phyloP scores from a whole-genome alignment of 2,888 invertebrate genomes.

The Sesia apiformis region DNA sequence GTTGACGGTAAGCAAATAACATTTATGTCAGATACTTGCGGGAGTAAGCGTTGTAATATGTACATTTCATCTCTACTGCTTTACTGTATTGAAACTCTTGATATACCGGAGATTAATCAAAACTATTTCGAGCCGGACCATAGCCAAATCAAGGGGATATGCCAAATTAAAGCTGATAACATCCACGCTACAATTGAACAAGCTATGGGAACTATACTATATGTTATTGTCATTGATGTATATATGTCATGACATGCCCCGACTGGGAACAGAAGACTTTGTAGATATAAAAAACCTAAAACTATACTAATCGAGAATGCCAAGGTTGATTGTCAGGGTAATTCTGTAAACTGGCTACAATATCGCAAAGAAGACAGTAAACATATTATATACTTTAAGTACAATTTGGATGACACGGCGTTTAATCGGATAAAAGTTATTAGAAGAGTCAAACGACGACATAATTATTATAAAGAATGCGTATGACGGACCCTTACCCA shows the following conservation, averaged over 20 bases:
- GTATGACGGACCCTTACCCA: not conserved
- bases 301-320: constrained; percentile 5
- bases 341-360: constrained; percentile 6
- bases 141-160: constrained; percentile 9
- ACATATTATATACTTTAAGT: constrained; percentile 6
- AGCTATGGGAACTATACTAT: no score
- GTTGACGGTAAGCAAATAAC: constrained; percentile 8
- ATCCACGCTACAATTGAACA: constrained; percentile 10
- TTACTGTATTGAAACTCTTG: constrained; percentile 6
- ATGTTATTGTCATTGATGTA: no score
- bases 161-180: constrained; percentile 10
- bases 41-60: constrained; percentile 10
- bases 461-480: not conserved
- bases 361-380: constrained; percentile 5
- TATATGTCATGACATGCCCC: no score
- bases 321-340: constrained; percentile 5
- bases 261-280: constrained; percentile 8
- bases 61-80: constrained; percentile 10
- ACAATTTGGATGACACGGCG: constrained; percentile 2
- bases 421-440: constrained; percentile 6
- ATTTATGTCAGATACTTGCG: constrained; percentile 12
- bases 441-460: constrained; percentile 6
- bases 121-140: constrained; percentile 13
- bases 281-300: constrained; percentile 4
- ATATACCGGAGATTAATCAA: constrained; percentile 11